A percentile compares a stretch with the other conserved stretches of the same genome.
phyloP scores from a whole-genome alignment of 2,888 invertebrate genomes.

The Geotrupes spiniger region DNA sequence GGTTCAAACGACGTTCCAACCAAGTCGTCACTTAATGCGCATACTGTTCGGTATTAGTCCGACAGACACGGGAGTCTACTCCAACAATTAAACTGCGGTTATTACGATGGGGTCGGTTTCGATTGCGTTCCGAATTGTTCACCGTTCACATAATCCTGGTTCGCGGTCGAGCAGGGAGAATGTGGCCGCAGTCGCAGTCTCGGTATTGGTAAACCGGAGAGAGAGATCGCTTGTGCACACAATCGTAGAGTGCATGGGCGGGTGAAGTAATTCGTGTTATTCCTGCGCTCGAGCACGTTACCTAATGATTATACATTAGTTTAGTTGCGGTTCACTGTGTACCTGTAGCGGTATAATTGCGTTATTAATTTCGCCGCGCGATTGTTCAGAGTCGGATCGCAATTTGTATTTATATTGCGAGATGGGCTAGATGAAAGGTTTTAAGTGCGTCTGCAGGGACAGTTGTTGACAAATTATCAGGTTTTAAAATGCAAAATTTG shows the following conservation, averaged over 20 bases:
- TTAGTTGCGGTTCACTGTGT: conserved; percentile 26
- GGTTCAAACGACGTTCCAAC: too few relatives aligned
- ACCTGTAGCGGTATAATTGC: conserved; percentile 22
- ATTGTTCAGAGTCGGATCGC: too few relatives aligned
- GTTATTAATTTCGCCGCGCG: background rate
- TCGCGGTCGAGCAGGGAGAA: background rate
- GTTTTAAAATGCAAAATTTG: too few relatives aligned
- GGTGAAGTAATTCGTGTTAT: conserved; percentile 37
- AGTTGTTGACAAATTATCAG: too few relatives aligned
- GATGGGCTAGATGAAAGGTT: too few relatives aligned
- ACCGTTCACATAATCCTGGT: background rate
- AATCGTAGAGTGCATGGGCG: too few relatives aligned
- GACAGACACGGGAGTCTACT: conserved; percentile 23
- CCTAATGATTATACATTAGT: conserved; percentile 38
- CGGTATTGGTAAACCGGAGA: background rate
- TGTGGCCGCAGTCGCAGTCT: conserved; percentile 8
- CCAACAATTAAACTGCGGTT: conserved; percentile 25
- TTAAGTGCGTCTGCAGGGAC: too few relatives aligned
- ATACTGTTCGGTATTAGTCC: conserved; percentile 2
- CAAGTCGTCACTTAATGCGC: too few relatives aligned
- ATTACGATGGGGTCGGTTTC: conserved; percentile 8
- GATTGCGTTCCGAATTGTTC: conserved; percentile 1
- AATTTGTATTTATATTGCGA: background rate
- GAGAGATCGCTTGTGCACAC: conserved; percentile 10
- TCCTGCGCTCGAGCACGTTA: conserved; percentile 33